A percentile compares a stretch with the other conserved stretches of the same genome.
Evolutionary conservation across 2,888 invertebrate genomes (phyloP).

Genomic region (Polydesmus complanatus): DNA sequence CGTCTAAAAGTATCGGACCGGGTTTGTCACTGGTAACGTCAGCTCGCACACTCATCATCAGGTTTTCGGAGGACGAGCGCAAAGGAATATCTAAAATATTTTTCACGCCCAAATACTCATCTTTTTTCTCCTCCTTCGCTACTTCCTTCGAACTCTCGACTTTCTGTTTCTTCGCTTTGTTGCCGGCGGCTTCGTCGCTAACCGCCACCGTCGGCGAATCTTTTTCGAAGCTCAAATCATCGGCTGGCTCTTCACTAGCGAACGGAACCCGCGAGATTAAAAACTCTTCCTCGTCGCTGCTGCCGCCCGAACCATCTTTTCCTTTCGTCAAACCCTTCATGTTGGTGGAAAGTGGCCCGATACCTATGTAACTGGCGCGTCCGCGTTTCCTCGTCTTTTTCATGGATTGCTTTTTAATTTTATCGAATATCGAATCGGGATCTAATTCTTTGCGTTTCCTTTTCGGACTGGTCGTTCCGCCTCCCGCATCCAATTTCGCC

Average conservation of each 20-base stretch:
- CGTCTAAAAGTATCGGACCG: background rate
- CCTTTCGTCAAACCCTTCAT: conserved; percentile 2
- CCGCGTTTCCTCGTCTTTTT: background rate
- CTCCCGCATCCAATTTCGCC: background rate
- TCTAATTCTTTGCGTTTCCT: conserved; percentile 8
- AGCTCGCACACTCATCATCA: background rate
- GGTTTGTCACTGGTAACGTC: background rate
- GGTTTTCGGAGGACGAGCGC: background rate
- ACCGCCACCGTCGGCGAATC: no score
- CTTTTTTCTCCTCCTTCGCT: background rate
- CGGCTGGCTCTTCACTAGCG: background rate
- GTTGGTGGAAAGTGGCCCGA: background rate
- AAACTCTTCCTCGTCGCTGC: conserved; percentile 13
- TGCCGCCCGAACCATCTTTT: conserved; percentile 7
- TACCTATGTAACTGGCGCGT: background rate
- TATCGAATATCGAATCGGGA: conserved; percentile 9
- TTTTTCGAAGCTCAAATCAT: background rate
- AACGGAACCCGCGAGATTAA: background rate
- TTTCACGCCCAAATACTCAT: background rate
- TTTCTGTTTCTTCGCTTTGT: background rate
- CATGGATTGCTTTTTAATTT: conserved; percentile 9
- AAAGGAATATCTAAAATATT: background rate
- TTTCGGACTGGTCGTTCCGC: conserved; percentile 3
- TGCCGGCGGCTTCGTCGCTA: background rate
- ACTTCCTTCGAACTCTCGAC: background rate